Evolutionary conservation across 37 sponge, comb jelly and placozoan species (phyloP).

Genomic region (Halisarca cf. caerulea): DNA sequence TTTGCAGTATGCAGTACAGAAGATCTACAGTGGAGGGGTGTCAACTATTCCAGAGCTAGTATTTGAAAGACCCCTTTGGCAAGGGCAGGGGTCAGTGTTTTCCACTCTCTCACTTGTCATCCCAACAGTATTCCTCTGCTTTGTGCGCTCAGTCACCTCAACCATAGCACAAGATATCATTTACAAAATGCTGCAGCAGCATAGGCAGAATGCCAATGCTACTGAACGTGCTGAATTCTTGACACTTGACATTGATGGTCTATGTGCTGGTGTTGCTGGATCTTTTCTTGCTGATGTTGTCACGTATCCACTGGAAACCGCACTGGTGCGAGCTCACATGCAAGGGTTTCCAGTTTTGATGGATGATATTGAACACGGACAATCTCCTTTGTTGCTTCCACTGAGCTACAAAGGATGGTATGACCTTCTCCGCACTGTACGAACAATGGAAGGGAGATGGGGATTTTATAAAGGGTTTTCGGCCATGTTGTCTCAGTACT

Average conservation of each 20-base stretch:
- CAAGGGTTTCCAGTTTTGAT: slow-evolving; percentile 80
- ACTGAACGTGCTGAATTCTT: not conserved
- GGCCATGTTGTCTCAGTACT: slow-evolving; percentile 56
- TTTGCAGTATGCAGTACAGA: slow-evolving; percentile 32
- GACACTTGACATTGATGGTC: slow-evolving; percentile 16
- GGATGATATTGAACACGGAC: slow-evolving; percentile 71
- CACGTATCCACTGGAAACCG: slow-evolving; percentile 69
- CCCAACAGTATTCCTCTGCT: slow-evolving; percentile 48
- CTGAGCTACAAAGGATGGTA: slow-evolving; percentile 51
- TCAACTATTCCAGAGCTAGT: slow-evolving; percentile 37
- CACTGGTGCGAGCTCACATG: slow-evolving; percentile 55
- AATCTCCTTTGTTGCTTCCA: slow-evolving; percentile 35
- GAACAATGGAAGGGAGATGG: slow-evolving; percentile 57
- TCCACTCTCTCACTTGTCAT: slow-evolving; percentile 53
- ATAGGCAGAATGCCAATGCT: not conserved
- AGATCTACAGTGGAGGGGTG: slow-evolving; percentile 17
- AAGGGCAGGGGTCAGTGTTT: slow-evolving; percentile 20
- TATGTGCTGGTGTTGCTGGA: slow-evolving; percentile 36
- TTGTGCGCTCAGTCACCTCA: slow-evolving; percentile 16
- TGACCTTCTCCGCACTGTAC: slow-evolving; percentile 45
- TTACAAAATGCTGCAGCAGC: not conserved
- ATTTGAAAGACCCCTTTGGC: slow-evolving; percentile 46
- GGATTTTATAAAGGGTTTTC: slow-evolving; percentile 82
- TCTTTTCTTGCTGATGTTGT: slow-evolving; percentile 50
- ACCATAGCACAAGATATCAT: not conserved